phyloP scores from a whole-genome alignment of 2,113 vertebrate genomes.

The Corythaixoides concolor region DNA sequence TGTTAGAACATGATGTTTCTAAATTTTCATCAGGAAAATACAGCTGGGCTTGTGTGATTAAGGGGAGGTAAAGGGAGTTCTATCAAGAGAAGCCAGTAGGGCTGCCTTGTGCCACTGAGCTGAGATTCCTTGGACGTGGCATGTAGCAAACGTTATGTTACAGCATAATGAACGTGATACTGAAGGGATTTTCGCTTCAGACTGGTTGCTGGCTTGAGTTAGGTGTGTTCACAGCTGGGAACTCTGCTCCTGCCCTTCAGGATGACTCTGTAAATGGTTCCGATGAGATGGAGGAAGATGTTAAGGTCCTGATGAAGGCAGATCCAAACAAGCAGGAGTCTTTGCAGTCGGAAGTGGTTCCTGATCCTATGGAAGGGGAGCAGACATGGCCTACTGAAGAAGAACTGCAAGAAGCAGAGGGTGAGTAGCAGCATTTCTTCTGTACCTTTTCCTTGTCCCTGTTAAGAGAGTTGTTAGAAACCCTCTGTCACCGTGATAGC shows the following conservation, averaged over 20 bases:
- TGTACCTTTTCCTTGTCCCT: not conserved
- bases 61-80: not conserved
- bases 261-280: constrained; percentile 46
- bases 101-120: not conserved
- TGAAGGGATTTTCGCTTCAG: not conserved
- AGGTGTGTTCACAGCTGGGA: not conserved
- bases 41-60: rapidly evolving
- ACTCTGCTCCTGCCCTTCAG: constrained; percentile 63
- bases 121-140: not conserved
- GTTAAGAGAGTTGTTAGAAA: not conserved
- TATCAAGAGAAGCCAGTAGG: too few species aligned
- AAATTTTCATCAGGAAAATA: not conserved
- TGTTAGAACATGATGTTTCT: rapidly evolving
- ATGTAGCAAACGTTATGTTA: rapidly evolving
- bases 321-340: constrained; percentile 83
- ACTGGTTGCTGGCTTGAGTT: not conserved
- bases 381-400: constrained; percentile 96
- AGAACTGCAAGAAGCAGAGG: constrained; percentile 90
- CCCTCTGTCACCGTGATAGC: not conserved
- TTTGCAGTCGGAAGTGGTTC: constrained; percentile 87
- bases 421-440: constrained; percentile 58
- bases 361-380: constrained; percentile 96
- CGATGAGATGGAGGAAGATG: constrained; percentile 71
- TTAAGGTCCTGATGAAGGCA: constrained; percentile 88
- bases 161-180: rapidly evolving